Base-by-base conservation (phyloP, 1,140 invertebrate genomes). In the Hesperophylax magnus region DNA sequence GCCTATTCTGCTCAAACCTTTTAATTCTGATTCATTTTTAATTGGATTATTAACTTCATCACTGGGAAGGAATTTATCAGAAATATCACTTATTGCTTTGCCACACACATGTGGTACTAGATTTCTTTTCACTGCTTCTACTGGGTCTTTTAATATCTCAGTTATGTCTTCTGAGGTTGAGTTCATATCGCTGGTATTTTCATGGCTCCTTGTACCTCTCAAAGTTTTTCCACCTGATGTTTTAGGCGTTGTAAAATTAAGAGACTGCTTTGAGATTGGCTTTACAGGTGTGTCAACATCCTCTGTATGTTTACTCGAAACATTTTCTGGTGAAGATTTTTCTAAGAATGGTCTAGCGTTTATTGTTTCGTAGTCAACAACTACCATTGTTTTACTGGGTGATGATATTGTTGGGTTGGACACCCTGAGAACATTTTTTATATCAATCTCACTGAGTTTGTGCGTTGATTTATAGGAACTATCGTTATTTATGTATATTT, bases 101-200 rank as follows among this genome's bases (percentile, higher is more conserved):
- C 93, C 93, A 87, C 93, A 94, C 53, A 95, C 92, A 87, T 95
- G 93, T 24, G 93, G 93, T 80, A 94, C 92, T 81, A 94, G 87
- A 86, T 94, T 94, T 77, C 92, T 88, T 85, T 91, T 91, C 2
- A 94, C 93, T 17, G 93, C 93, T 90, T 94, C 92, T 11, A 94
- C 93, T 2, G 93, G 94, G 87, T 95, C 92, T 72, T 89, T 89
- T 39, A 94, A 86, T 47, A 93, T 89, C 81, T 91, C 90, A 60
- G 90, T 88, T 17, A 93, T 86, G 81, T 92, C 86, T 56, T 88
- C 87, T 15, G 79, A 77, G 4, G 79, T 78, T 24, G 83, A 83
- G 61, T 78, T 77, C 77, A 82, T 88, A 80, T 85, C 85, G 8
- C 86, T 85, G 65, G 78, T 78, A 61, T 83, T 84, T 76, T 84